Evolutionary conservation across 2,113 vertebrate genomes (phyloP).

Genomic region (Erythrocercus mccallii): DNA sequence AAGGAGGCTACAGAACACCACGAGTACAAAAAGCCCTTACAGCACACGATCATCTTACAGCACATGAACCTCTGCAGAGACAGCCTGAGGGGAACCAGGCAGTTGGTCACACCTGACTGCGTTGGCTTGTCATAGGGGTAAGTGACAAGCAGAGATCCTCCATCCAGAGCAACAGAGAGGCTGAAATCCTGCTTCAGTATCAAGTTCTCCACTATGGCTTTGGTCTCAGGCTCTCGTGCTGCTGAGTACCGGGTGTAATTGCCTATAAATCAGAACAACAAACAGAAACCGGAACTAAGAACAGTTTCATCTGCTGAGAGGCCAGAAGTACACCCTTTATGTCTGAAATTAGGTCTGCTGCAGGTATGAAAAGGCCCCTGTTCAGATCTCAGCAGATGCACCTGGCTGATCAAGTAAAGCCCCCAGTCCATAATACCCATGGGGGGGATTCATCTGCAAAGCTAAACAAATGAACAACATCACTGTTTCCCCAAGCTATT

Average conservation of each 20-base stretch:
- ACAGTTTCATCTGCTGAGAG: background rate
- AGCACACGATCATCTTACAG: accelerated
- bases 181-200: slow-evolving; percentile 86
- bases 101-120: slow-evolving; percentile 79
- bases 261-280: slow-evolving; percentile 66
- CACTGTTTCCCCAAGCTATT: background rate
- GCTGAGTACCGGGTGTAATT: slow-evolving; percentile 81
- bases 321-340: background rate
- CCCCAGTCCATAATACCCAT: background rate
- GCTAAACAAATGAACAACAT: background rate
- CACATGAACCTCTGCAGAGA: background rate
- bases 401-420: background rate
- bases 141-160: slow-evolving; percentile 89
- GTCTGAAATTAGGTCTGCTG: background rate
- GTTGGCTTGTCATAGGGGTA: slow-evolving; percentile 93
- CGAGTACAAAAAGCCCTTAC: background rate
- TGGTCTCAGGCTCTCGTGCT: slow-evolving; percentile 86
- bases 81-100: background rate
- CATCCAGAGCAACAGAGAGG: slow-evolving; percentile 92
- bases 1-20: background rate
- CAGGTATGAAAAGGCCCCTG: background rate
- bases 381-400: background rate
- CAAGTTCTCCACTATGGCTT: slow-evolving; percentile 86
- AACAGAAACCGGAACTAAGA: background rate
- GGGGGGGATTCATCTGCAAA: background rate